Evolutionary conservation across 2,888 invertebrate genomes (phyloP), one percentile per base, ranked within the genome.

Genomic region (Hypomecis punctinalis): DNA sequence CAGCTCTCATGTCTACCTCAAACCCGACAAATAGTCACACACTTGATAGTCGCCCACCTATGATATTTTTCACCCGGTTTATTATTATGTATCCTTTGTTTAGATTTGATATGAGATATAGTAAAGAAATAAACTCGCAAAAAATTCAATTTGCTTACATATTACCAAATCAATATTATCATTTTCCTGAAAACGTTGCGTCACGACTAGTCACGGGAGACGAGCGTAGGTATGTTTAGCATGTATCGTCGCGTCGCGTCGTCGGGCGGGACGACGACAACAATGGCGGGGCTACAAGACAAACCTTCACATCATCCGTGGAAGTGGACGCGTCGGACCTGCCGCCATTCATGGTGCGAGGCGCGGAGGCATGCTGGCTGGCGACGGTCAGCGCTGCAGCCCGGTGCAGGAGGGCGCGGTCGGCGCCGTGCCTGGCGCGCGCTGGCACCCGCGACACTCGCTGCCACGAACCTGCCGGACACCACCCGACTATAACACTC

Each of bases 301-400:
- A 6, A 65, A 93, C 93, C 87, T 88, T 88, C 64, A 90, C 80
- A 66, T 93, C 92, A 61, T 92, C 92, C 52, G 93, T 93, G 42
- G 93, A 91, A 35, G 93, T 93, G 49, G 92, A 88, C 33, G 92
- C 93, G 72, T 93, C 93, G 7, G 91, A 86, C 72, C 87, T 82
- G 43, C 80, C 81, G 47, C 77, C 76, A 68, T 80, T 82, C 88
- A 88, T 88, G 66, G 73, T 86, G 47, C 10, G 23, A 11, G 13
- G n/a, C 7, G 46, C 35, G 53, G 46, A 9, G 33, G 56, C 43
- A 45, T 45, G 39, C 9, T 3, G 33, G 51, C 51, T 45, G 37
- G 23, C 55, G 51, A 36, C 13, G 45, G 43, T 10, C 40, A 10
- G 47, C 33, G 57, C 23, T 8, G 37, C 7, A 7, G 4, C 36